Base-by-base conservation (phyloP, 2,113 vertebrate species). In the Nyctibius bracteatus region DNA sequence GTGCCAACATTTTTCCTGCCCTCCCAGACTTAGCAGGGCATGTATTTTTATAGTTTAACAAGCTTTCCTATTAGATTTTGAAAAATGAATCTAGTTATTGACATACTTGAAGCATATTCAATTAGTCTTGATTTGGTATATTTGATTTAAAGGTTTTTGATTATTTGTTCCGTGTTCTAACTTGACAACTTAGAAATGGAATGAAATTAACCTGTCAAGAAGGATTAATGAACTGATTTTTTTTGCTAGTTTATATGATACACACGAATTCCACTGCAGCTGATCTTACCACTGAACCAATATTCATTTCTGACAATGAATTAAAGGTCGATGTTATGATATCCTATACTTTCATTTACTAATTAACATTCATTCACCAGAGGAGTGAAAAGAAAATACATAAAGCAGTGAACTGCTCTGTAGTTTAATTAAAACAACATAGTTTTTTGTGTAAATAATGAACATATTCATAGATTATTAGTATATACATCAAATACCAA, bases 81-180 rank as follows among this genome's bases (percentile, higher is more conserved):
- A 97, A 94, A 97, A 97, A 97, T 96, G 44, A 91, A 96, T 95
- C 85, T 92, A 54, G 63, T 96, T 97, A 96, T 97, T 96, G 96
- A 92, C 92, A 68, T 85, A 86, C 70, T 91, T 66, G 70, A 96
- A 96, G 79, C 44, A 71, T 94, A 97, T 93, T 97, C 93, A 97
- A 95, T 97, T 97, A 97, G 93, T 94, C 91, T 96, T 92, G 92
- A 97, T 97, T 97, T 96, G 81, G 79, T 97, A 61, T 96, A 94
- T 97, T 97, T 97, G 97, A 97, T 97, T 97, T 97, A 97, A 97
- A 97, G 91, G 92, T 68, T 97, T 97, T 96, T 97, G 95, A 97
- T 97, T 97, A 96, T 97, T 97, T 97, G 96, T 88, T 94, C 92
- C 93, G 58, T 95, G 96, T 97, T 97, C 89, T 94, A 96, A 97